Percentiles rank a stretch among this genome's conserved stretches.
Conservation (phyloP, 1,140 invertebrate species). For the Melipona quadrifasciata region DNA sequence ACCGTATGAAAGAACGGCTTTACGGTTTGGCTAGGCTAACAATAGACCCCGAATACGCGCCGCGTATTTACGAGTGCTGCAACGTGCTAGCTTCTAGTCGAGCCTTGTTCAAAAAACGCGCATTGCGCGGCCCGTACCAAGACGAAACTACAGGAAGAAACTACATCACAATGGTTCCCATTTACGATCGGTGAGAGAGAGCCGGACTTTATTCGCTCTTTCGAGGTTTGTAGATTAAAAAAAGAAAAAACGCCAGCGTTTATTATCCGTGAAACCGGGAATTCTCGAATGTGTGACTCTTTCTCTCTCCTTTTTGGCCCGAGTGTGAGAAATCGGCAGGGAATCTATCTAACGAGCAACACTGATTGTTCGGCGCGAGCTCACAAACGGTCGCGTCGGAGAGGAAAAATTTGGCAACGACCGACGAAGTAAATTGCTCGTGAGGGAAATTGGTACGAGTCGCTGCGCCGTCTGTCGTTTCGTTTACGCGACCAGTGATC, state of each 20-base stretch:
- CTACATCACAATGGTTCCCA: background rate
- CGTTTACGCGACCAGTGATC: background rate
- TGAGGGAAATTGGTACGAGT: background rate
- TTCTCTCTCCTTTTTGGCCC: too few species aligned
- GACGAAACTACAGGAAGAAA: too few species aligned
- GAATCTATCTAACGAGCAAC: background rate
- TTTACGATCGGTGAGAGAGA: background rate
- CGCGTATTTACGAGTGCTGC: constrained; percentile 28
- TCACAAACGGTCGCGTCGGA: background rate
- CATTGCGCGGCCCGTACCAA: background rate
- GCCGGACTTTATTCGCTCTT: background rate
- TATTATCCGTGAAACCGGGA: too few species aligned
- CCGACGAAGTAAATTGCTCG: constrained; percentile 14
- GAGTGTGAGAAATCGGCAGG: background rate
- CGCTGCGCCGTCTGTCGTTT: background rate
- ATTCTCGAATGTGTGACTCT: too few species aligned
- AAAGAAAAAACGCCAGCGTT: background rate
- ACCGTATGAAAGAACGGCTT: constrained; percentile 68
- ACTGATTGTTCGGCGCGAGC: background rate
- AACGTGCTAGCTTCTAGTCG: background rate
- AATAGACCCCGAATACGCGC: constrained; percentile 65
- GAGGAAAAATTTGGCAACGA: constrained; percentile 21
- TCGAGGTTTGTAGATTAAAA: background rate
- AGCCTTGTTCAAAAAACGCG: background rate
- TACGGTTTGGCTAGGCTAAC: constrained; percentile 68